A percentile compares a stretch with the other conserved stretches of the same genome.
phyloP scores from a whole-genome alignment of 2,113 vertebrate species.

The Brachyhypopomus gauderio region DNA sequence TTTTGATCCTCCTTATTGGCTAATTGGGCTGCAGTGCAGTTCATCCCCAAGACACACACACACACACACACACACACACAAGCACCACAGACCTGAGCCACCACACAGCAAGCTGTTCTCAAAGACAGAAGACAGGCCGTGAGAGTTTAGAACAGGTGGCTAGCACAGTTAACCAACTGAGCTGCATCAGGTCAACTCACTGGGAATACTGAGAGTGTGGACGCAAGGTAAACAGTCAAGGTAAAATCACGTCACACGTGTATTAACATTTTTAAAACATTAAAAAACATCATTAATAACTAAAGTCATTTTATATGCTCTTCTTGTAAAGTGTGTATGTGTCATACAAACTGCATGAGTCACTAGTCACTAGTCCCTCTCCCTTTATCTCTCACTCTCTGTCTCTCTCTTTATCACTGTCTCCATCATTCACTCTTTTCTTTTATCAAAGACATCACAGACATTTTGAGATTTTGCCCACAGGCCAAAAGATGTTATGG shows the following conservation, averaged over 20 bases:
- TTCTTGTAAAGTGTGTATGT: neutral
- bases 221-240: neutral
- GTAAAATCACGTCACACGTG: neutral
- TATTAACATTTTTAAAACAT: neutral
- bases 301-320: neutral
- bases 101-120: neutral
- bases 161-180: neutral
- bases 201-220: neutral
- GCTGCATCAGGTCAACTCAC: no score
- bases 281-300: constrained; percentile 4
- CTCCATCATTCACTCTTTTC: no score
- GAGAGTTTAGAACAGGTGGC: constrained; percentile 9
- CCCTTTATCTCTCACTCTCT: constrained; percentile 38
- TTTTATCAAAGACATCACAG: constrained; percentile 29
- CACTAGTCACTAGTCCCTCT: constrained; percentile 19
- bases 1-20: constrained; percentile 52
- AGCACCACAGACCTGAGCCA: neutral
- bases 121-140: neutral
- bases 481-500: constrained; percentile 41
- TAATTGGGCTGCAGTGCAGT: constrained; percentile 59
- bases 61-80: neutral
- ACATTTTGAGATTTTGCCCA: constrained; percentile 69
- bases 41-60: neutral
- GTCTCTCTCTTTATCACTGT: no score
- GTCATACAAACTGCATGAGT: constrained; percentile 1